Evolutionary conservation across 2,888 invertebrate genomes (phyloP).

Genomic region (Proisotoma minuta): DNA sequence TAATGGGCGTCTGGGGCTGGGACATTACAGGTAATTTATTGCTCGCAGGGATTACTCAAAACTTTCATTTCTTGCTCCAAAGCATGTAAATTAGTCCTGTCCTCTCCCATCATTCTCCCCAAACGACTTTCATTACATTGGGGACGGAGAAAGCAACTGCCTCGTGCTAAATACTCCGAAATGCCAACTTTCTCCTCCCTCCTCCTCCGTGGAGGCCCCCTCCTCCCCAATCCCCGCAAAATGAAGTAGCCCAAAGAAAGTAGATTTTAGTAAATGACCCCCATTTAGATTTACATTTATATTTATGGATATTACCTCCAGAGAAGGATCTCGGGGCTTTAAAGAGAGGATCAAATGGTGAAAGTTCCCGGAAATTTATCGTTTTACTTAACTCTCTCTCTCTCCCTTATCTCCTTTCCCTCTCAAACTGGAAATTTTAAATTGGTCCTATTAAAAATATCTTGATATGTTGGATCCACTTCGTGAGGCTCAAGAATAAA

Average conservation of each 20-base stretch:
- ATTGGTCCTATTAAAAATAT: too few relatives aligned
- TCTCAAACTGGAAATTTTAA: too few relatives aligned
- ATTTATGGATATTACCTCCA: not conserved
- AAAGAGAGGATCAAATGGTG: not conserved
- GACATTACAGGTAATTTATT: conserved; percentile 47
- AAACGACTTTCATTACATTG: not conserved
- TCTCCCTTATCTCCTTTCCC: too few relatives aligned
- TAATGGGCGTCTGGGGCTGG: conserved; percentile 46
- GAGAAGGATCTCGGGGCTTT: not conserved
- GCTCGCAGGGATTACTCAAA: conserved; percentile 7
- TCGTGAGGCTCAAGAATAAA: too few relatives aligned
- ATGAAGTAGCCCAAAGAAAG: not conserved
- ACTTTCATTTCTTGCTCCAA: not conserved
- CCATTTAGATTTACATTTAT: conserved; percentile 6
- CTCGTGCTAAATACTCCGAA: too few relatives aligned
- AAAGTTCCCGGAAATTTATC: conserved; percentile 5
- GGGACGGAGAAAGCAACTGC: too few relatives aligned
- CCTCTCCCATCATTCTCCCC: not conserved
- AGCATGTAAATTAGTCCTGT: not conserved
- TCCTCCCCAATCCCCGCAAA: not conserved
- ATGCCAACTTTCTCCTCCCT: too few relatives aligned
- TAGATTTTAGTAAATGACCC: not conserved
- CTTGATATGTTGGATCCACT: too few relatives aligned
- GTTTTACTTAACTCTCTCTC: not conserved
- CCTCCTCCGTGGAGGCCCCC: too few relatives aligned